phyloP scores from a whole-genome alignment of 2,888 invertebrate species.

The Polydrusus pterygomalis region DNA sequence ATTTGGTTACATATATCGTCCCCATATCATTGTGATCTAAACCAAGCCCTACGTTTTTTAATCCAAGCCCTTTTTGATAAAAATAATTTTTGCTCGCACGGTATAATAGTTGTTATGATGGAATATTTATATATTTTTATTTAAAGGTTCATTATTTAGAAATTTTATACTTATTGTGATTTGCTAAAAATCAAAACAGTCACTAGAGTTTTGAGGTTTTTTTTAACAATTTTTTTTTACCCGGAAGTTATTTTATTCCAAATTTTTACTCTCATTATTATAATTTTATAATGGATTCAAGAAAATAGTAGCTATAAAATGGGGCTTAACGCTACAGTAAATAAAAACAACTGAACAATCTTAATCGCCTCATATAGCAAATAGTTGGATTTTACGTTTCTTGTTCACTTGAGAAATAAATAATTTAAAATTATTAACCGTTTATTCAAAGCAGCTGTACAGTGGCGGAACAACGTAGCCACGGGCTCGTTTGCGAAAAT shows the following conservation, averaged over 20 bases:
- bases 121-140: no score
- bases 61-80: no score
- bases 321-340: constrained; percentile 22
- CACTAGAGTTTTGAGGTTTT: not conserved
- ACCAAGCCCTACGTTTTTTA: no score
- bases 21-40: no score
- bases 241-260: not conserved
- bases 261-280: not conserved
- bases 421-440: constrained; percentile 29
- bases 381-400: constrained; percentile 11
- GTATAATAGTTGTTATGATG: no score
- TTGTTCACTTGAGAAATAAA: constrained; percentile 12
- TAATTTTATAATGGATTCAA: constrained; percentile 20
- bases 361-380: constrained; percentile 23
- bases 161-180: no score
- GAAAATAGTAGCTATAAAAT: constrained; percentile 4
- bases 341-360: constrained; percentile 36
- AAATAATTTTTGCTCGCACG: no score
- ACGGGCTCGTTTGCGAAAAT: no score
- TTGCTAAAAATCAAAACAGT: no score
- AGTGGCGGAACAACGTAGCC: no score
- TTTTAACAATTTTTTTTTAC: not conserved
- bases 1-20: no score
- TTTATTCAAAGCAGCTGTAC: constrained; percentile 34
- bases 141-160: no score